These are phyloP conservation scores for Lydus trimaculatus DNA, from an alignment of 2,888 invertebrate genomes.

Conservation along the genomic window DNA sequence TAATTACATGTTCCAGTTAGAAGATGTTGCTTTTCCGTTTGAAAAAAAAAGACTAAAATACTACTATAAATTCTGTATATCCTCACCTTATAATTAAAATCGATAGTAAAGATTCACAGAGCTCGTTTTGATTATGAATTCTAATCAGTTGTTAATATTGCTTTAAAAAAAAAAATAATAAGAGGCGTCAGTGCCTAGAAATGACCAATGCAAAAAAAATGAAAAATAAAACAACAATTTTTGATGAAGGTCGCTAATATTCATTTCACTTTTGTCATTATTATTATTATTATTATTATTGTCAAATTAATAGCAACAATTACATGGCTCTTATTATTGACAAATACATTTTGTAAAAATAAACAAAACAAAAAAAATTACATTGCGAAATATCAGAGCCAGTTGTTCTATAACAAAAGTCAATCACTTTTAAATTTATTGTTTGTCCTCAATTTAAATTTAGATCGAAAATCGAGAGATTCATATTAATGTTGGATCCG, in stretches of 20 bases:
- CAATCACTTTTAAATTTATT: neutral
- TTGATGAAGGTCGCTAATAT: neutral
- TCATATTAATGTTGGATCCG: slow-evolving; percentile 44
- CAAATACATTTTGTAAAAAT: neutral
- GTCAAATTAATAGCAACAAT: neutral
- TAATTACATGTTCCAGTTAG: slow-evolving; percentile 34
- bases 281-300: neutral
- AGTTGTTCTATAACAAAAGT: neutral
- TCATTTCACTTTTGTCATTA: slow-evolving; percentile 5
- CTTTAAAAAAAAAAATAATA: neutral
- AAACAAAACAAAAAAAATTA: neutral
- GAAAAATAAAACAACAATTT: neutral
- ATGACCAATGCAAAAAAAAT: neutral
- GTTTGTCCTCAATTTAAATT: neutral
- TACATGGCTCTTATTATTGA: neutral
- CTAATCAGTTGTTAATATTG: neutral
- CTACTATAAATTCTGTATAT: too few relatives aligned
- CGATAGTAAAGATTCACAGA: too few relatives aligned
- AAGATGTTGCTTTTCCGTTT: neutral
- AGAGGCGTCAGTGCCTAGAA: neutral
- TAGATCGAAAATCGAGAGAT: slow-evolving; percentile 1
- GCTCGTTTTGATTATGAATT: too few relatives aligned
- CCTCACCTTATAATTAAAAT: too few relatives aligned
- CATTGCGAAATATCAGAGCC: neutral
- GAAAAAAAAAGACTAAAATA: neutral